phyloP scores from a whole-genome alignment of 2,113 vertebrate genomes.

The Nycticryphes semicollaris region DNA sequence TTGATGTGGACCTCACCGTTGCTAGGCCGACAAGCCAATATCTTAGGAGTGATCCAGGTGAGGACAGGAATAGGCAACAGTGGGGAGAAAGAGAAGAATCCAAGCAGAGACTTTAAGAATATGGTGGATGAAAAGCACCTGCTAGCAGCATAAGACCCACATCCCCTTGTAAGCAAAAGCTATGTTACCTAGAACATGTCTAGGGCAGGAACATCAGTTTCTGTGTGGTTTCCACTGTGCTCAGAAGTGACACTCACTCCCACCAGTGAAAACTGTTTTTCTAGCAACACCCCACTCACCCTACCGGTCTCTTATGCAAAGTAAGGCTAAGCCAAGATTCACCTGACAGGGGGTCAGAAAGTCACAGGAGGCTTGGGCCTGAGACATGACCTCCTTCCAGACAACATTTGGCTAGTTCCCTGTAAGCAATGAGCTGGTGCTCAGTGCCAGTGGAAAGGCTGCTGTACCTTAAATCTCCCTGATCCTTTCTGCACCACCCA shows the following conservation, averaged over 20 bases:
- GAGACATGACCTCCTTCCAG: not conserved
- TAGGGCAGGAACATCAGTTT: not conserved
- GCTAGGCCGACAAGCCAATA: not conserved
- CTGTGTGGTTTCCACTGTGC: not conserved
- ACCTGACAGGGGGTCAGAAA: not conserved
- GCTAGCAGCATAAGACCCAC: not conserved
- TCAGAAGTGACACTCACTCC: not conserved
- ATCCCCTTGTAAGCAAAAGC: not conserved
- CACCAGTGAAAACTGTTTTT: constrained; percentile 17
- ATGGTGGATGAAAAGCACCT: not conserved
- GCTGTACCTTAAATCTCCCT: not conserved
- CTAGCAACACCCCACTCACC: not conserved
- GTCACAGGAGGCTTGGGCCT: not conserved
- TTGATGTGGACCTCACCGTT: not conserved
- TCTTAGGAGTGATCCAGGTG: not conserved
- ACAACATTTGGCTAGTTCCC: not conserved
- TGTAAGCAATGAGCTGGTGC: not conserved
- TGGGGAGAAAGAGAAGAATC: not conserved
- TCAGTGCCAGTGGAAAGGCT: not conserved
- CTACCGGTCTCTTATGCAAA: constrained; percentile 14
- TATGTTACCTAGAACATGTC: not conserved
- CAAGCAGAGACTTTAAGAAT: not conserved
- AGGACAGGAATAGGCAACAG: not conserved
- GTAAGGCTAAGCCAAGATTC: not conserved
- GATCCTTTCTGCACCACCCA: not conserved